Percentiles rank a stretch among this genome's conserved stretches.
Conservation (phyloP, 2,888 invertebrate species). For the Drosophila ochracea region DNA sequence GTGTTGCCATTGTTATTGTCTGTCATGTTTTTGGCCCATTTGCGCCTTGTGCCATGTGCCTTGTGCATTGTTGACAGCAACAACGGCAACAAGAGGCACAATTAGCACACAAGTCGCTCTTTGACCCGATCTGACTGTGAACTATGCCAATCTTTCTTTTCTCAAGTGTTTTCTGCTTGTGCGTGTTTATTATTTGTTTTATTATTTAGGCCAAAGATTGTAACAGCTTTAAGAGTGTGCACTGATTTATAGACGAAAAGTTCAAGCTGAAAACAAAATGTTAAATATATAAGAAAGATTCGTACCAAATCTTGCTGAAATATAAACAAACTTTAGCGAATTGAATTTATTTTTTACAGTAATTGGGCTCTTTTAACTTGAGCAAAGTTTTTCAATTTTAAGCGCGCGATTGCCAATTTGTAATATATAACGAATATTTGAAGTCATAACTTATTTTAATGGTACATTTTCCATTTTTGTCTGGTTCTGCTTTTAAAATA, state of each 20-base stretch:
- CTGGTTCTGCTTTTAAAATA: not conserved
- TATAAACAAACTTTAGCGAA: not conserved
- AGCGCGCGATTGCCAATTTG: not conserved
- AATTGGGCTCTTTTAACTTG: not conserved
- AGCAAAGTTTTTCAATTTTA: not conserved
- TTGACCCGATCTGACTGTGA: slow-evolving; percentile 42
- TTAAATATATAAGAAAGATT: not conserved
- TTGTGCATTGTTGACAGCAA: slow-evolving; percentile 56
- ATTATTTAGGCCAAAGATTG: slow-evolving; percentile 26
- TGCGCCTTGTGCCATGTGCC: slow-evolving; percentile 1
- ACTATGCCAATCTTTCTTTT: slow-evolving; percentile 46
- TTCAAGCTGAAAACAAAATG: not conserved
- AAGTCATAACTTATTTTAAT: not conserved
- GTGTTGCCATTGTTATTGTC: slow-evolving; percentile 41
- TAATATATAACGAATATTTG: not conserved
- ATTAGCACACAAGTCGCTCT: slow-evolving; percentile 59
- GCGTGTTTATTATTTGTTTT: slow-evolving; percentile 23
- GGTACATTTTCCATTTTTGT: not conserved
- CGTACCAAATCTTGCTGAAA: not conserved
- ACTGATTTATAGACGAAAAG: not conserved
- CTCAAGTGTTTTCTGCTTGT: slow-evolving; percentile 49
- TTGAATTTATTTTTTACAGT: not conserved
- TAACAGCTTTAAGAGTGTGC: not conserved
- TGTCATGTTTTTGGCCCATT: slow-evolving; percentile 31
- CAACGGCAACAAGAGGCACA: slow-evolving; percentile 54